A percentile compares a stretch with the other conserved stretches of the same genome.
Conservation (phyloP, 2,888 invertebrate genomes). For the Orthosia gothica region DNA sequence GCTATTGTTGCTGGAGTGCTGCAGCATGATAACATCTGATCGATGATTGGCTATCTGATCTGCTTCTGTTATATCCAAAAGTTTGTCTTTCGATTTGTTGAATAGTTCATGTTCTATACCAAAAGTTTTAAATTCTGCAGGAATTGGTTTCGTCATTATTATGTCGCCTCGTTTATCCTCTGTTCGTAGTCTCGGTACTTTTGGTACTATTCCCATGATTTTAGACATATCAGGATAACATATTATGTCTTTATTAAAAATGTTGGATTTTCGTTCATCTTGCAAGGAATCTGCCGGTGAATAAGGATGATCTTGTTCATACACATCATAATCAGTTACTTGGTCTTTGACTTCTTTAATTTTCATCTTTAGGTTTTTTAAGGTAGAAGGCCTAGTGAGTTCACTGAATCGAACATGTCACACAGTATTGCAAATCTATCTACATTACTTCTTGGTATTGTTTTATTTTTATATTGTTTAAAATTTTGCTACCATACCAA, state of each 20-base stretch:
- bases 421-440: not conserved
- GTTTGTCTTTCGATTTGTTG: conserved; percentile 15
- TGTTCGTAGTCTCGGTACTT: conserved; percentile 12
- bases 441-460: not conserved
- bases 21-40: conserved; percentile 66
- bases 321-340: conserved; percentile 10
- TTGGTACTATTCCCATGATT: conserved; percentile 4
- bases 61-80: not conserved
- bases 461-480: not conserved
- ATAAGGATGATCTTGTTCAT: not conserved
- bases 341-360: not conserved
- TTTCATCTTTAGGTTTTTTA: not conserved
- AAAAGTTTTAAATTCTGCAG: conserved; percentile 30
- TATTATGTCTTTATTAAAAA: not conserved
- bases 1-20: conserved; percentile 43
- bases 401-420: not conserved
- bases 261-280: not conserved
- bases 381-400: too few species aligned
- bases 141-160: conserved; percentile 52
- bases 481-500: not conserved
- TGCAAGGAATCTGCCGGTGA: not conserved
- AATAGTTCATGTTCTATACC: conserved; percentile 24
- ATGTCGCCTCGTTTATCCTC: conserved; percentile 10
- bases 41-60: conserved; percentile 8
- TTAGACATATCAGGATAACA: conserved; percentile 29